Evolutionary conservation across 2,113 vertebrate genomes (phyloP), one percentile per base, ranked within the genome.

Genomic region (Calypte anna): DNA sequence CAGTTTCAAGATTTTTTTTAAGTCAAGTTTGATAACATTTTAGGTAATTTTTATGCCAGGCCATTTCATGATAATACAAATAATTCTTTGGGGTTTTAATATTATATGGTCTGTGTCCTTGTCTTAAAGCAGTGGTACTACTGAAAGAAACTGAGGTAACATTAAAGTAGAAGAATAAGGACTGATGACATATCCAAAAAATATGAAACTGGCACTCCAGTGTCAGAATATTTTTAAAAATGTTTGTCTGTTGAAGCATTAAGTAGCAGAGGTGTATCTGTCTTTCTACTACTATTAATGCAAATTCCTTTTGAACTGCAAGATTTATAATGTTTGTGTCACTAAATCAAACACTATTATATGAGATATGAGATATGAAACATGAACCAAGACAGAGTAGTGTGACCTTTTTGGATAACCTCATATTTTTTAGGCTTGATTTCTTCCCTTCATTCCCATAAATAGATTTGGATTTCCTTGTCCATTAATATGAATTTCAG

Each of bases 201-300:
- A 44, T 51, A 20, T 30, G 33, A 68, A 82, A 68, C 31, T 40
- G 23, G 38, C 9, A 72, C 25, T 76, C 44, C 38, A 30, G 2
- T 43, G 22, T 51, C 61, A 84, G 48, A 59, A 36, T 89, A 82
- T 70, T 94, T 86, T 17, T 7, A 51, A 72, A 77, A 85, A 54
- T 40, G 22, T 9, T 19, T 74, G 8, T 64, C 62, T 79, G 25
- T 69, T 76, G 40, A 73, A 81, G 51, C 30, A 80, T 61, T 81
- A 86, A 38, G 50, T 48, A 66, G 21, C 22, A 79, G 75, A 64
- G 15, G n/a, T 89, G 68, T 83, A 33, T 43, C 72, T 90, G 51
- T 28, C 82, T 90, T 94, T 82, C 40, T 82, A 73, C 13, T 70
- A 66, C 73, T 88, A 88, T 75, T 77, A 88, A 83, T 83, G 55